Conservation (phyloP, 35 echinoderm and acorn worm species). For the Ophiothrix spiculata region DNA sequence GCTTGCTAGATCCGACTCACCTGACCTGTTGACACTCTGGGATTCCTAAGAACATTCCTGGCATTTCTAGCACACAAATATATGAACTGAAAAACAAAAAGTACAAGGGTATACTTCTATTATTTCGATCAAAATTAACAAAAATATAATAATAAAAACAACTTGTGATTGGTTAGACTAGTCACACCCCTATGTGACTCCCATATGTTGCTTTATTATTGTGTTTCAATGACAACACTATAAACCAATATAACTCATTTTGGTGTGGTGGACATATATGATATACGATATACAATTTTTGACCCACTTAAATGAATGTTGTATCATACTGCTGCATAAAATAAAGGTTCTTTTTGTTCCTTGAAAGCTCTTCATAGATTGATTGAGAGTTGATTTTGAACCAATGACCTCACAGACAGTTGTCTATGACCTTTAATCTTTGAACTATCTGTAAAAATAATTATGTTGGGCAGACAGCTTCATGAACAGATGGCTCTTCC, state of each 20-base stretch:
- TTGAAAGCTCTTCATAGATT: background rate
- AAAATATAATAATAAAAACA: too few relatives aligned
- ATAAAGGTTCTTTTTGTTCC: background rate
- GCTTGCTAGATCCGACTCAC: too few relatives aligned
- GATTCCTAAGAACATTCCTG: background rate
- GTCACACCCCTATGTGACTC: background rate
- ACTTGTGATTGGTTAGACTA: too few relatives aligned
- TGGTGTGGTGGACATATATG: background rate
- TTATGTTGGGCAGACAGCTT: constrained; percentile 60
- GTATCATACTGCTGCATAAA: background rate
- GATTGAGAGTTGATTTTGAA: background rate
- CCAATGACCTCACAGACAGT: background rate
- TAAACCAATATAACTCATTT: background rate
- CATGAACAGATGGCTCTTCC: constrained; percentile 14
- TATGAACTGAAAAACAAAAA: background rate
- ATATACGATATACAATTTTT: background rate
- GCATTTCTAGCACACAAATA: background rate
- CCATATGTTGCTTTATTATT: background rate
- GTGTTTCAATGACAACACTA: background rate
- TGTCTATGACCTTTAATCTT: background rate
- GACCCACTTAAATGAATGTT: background rate
- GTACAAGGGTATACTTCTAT: background rate
- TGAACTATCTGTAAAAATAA: constrained; percentile 62
- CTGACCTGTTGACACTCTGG: background rate
- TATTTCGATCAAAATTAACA: background rate